Conservation (phyloP, 2,888 invertebrate species). For the Calliopum simillimum region DNA sequence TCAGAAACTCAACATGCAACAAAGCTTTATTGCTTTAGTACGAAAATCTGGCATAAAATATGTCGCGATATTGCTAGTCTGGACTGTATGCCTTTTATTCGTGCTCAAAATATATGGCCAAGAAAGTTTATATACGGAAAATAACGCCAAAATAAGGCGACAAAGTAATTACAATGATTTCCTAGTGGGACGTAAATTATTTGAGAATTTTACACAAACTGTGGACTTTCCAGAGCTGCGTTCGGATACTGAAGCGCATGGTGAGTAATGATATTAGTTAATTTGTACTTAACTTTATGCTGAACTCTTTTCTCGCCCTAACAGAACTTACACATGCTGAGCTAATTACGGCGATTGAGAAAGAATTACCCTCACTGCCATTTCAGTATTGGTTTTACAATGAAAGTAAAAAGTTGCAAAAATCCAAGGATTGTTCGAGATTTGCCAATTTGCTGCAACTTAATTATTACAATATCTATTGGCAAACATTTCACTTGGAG, state of each 20-base stretch:
- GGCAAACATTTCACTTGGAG: constrained; percentile 83
- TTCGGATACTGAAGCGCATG: neutral
- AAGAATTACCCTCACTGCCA: constrained; percentile 82
- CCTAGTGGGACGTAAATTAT: neutral
- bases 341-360: constrained; percentile 72
- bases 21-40: neutral
- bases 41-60: neutral
- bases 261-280: neutral
- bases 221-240: neutral
- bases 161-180: neutral
- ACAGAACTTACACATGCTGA: constrained; percentile 16
- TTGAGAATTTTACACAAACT: neutral
- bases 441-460: constrained; percentile 87
- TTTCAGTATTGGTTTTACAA: constrained; percentile 83
- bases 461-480: constrained; percentile 91
- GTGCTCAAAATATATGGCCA: neutral
- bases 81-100: neutral
- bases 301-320: neutral
- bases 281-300: neutral
- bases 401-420: constrained; percentile 70
- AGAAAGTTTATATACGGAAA: neutral
- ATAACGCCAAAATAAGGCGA: neutral
- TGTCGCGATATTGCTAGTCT: neutral
- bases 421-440: constrained; percentile 76
- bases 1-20: neutral